phyloP scores from a whole-genome alignment of 2,888 invertebrate genomes.

The Orthonychiurus folsomi region DNA sequence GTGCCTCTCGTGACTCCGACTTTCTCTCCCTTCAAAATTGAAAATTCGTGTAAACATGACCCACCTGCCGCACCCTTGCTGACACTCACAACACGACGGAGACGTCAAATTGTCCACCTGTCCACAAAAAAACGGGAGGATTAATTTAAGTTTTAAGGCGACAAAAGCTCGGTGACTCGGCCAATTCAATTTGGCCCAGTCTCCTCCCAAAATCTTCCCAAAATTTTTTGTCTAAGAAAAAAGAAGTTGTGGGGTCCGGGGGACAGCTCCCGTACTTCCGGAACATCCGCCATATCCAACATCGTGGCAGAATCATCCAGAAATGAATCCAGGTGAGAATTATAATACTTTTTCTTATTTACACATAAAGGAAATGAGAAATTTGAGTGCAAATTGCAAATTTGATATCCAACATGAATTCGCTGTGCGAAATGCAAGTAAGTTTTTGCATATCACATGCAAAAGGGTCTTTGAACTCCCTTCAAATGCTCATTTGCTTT shows the following conservation, averaged over 20 bases:
- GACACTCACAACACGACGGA: too few relatives aligned
- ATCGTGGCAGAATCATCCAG: conserved; percentile 9
- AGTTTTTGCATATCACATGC: too few relatives aligned
- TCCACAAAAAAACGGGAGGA: too few relatives aligned
- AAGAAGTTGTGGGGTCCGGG: conserved; percentile 11
- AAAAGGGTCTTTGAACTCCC: too few relatives aligned
- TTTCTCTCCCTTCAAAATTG: background rate
- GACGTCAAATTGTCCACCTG: too few relatives aligned
- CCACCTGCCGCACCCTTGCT: background rate
- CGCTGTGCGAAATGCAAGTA: too few relatives aligned
- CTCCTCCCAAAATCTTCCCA: background rate
- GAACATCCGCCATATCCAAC: background rate
- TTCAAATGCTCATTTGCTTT: too few relatives aligned
- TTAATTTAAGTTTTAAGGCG: too few relatives aligned
- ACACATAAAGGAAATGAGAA: too few relatives aligned
- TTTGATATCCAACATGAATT: too few relatives aligned
- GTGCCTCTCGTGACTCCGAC: background rate
- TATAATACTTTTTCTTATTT: too few relatives aligned
- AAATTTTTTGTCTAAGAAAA: conserved; percentile 11
- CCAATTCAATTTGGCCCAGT: background rate
- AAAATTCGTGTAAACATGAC: background rate
- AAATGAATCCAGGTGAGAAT: background rate
- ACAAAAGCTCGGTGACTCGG: background rate
- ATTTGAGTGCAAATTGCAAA: too few relatives aligned
- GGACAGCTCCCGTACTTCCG: background rate